phyloP scores from a whole-genome alignment of 2,888 invertebrate species.

The Pristionchus arcanus region DNA sequence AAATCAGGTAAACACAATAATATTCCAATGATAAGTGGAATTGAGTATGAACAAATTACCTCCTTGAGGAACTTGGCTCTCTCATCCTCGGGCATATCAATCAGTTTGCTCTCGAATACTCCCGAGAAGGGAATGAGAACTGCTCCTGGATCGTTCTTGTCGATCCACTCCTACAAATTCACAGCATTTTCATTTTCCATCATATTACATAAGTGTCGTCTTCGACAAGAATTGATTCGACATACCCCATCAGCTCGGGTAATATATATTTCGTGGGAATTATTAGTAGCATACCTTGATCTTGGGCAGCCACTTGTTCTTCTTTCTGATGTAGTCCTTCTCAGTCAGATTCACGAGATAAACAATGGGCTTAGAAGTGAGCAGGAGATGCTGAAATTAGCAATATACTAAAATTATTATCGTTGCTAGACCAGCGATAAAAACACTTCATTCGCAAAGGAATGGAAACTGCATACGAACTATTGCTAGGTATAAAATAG shows the following conservation, averaged over 20 bases:
- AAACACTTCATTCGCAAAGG: background rate
- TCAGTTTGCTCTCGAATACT: conserved; percentile 89
- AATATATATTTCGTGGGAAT: background rate
- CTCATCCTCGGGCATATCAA: conserved; percentile 89
- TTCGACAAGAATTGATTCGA: no score
- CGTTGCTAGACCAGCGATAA: no score
- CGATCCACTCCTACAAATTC: conserved; percentile 88
- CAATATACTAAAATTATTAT: background rate
- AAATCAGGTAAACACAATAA: background rate
- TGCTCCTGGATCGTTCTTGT: conserved; percentile 92
- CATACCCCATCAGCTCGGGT: no score
- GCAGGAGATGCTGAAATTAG: conserved; percentile 87
- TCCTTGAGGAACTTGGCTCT: conserved; percentile 89
- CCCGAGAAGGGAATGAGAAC: conserved; percentile 97
- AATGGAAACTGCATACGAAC: background rate
- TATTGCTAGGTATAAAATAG: no score
- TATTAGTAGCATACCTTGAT: conserved; percentile 86
- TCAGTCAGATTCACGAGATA: conserved; percentile 97
- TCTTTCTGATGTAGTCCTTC: conserved; percentile 95
- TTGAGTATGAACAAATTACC: conserved; percentile 58
- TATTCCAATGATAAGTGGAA: background rate
- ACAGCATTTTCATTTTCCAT: no score
- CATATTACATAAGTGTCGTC: no score
- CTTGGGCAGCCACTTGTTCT: conserved; percentile 86
- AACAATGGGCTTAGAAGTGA: conserved; percentile 97